Conservation (phyloP, 1,140 invertebrate genomes). For the Carcinoscorpius rotundicauda region DNA sequence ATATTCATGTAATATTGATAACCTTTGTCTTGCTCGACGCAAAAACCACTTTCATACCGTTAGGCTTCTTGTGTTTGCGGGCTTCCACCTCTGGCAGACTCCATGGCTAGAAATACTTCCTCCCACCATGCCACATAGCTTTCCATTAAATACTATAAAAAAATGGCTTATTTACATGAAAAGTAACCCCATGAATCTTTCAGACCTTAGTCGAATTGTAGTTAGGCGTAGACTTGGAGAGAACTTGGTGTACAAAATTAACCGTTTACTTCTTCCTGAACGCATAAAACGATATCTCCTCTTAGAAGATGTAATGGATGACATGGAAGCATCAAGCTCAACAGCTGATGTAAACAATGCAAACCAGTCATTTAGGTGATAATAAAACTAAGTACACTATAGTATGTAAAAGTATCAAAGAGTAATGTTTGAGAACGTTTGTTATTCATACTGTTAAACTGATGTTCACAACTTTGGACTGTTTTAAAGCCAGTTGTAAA, state of each 20-base stretch:
- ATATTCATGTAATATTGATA: constrained; percentile 29
- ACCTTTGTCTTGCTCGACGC: constrained; percentile 33
- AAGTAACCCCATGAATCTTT: constrained; percentile 34
- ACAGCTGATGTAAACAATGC: constrained; percentile 2
- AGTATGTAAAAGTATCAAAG: too few species aligned
- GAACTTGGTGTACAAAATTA: constrained; percentile 29
- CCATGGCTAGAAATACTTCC: constrained; percentile 28
- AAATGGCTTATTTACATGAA: constrained; percentile 30
- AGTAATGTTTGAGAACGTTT: too few species aligned
- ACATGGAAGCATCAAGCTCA: neutral
- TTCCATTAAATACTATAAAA: constrained; percentile 8
- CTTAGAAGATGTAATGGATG: constrained; percentile 24
- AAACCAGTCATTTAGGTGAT: neutral
- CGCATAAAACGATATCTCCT: constrained; percentile 26
- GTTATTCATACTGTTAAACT: too few species aligned
- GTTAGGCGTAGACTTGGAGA: constrained; percentile 29
- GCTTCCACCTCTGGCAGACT: constrained; percentile 25
- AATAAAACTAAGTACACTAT: too few species aligned
- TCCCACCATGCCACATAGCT: constrained; percentile 22
- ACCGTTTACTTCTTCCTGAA: constrained; percentile 30
- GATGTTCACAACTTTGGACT: too few species aligned
- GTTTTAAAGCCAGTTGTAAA: too few species aligned
- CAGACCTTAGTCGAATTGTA: constrained; percentile 34
- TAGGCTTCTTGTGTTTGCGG: constrained; percentile 27
- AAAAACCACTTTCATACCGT: constrained; percentile 29